These are phyloP conservation scores for Apogon hyalosoma DNA, from an alignment of 2,797 vertebrate species.

Conservation along the genomic window DNA sequence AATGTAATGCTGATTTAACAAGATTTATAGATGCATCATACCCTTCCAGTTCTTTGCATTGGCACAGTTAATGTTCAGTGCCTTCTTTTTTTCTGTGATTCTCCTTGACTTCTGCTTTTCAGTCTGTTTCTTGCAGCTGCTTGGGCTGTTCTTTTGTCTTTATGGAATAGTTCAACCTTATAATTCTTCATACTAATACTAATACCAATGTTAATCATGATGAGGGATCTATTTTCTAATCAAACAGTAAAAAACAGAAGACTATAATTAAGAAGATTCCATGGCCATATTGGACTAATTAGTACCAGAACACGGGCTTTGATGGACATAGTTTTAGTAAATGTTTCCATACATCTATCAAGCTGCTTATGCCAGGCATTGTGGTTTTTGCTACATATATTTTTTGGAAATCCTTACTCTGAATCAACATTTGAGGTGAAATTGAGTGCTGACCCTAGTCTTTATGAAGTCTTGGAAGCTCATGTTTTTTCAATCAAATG, in stretches of 20 bases:
- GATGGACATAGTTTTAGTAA: constrained; percentile 81
- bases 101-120: too few relatives aligned
- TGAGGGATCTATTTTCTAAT: neutral
- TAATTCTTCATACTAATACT: too few relatives aligned
- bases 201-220: neutral
- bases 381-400: constrained; percentile 73
- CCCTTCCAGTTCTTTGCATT: too few relatives aligned
- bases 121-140: too few relatives aligned
- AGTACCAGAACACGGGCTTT: constrained; percentile 81
- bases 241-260: neutral
- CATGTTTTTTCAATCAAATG: constrained; percentile 59
- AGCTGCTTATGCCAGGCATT: constrained; percentile 64
- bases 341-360: constrained; percentile 83
- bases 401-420: constrained; percentile 74
- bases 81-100: too few relatives aligned
- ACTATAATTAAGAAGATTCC: neutral
- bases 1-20: too few relatives aligned
- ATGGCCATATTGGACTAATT: constrained; percentile 77
- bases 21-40: too few relatives aligned
- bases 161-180: too few relatives aligned
- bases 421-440: constrained; percentile 71
- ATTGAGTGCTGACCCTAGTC: constrained; percentile 71
- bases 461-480: constrained; percentile 55
- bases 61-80: too few relatives aligned
- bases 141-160: too few relatives aligned